phyloP scores from a whole-genome alignment of 2,113 vertebrate genomes.

The Notiomystis cincta region DNA sequence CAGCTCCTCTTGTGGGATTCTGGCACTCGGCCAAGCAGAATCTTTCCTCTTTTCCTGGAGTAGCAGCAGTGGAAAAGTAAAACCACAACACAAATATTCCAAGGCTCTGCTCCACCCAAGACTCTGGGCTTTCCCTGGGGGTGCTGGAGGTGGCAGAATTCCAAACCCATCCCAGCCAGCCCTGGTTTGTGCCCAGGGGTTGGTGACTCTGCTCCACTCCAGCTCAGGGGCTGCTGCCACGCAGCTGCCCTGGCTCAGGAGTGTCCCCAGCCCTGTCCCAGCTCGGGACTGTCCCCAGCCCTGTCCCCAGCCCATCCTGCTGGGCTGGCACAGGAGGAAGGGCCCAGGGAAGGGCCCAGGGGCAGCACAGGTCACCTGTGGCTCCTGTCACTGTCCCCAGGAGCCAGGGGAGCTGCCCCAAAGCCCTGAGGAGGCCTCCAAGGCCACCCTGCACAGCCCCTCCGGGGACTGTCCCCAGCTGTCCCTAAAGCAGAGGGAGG shows the following conservation, averaged over 20 bases:
- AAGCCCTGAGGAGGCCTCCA: not conserved
- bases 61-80: not conserved
- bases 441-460: not conserved
- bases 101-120: rapidly evolving
- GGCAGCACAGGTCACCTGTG: not conserved
- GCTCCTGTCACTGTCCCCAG: not conserved
- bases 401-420: not conserved
- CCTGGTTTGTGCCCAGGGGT: not conserved
- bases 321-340: not conserved
- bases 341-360: not conserved
- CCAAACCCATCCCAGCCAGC: not conserved
- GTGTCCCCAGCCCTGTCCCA: not conserved
- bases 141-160: not conserved
- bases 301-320: not conserved
- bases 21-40: not conserved
- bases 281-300: no score
- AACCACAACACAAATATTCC: not conserved
- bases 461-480: not conserved
- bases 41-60: not conserved
- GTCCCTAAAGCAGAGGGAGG: not conserved
- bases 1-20: not conserved
- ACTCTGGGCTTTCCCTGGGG: not conserved
- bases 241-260: no score
- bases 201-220: not conserved
- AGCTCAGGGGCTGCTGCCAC: not conserved